A percentile compares a stretch with the other conserved stretches of the same genome.
phyloP scores from a whole-genome alignment of 2,888 invertebrate genomes.

The Erebia palarica region DNA sequence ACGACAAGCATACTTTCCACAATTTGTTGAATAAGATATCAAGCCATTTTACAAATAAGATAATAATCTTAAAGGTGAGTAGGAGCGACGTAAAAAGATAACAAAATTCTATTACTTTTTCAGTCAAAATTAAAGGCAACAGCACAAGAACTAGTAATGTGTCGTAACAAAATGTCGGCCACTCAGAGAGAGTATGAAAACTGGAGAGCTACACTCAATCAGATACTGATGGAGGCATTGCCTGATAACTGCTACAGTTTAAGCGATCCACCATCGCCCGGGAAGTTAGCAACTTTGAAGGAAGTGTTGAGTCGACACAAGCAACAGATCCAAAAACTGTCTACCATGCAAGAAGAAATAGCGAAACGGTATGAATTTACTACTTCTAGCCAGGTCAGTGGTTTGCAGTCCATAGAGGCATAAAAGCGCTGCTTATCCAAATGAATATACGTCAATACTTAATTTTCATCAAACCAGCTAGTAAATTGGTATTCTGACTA shows the following conservation, averaged over 20 bases:
- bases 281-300: constrained; percentile 69
- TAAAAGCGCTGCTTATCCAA: too few species aligned
- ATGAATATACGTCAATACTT: too few species aligned
- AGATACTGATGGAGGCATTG: constrained; percentile 63
- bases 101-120: constrained; percentile 3
- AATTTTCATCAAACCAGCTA: too few species aligned
- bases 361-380: constrained; percentile 58
- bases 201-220: constrained; percentile 66
- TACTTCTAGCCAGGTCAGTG: background rate
- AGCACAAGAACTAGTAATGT: constrained; percentile 69
- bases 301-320: constrained; percentile 70
- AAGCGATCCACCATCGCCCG: constrained; percentile 71
- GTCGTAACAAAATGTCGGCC: constrained; percentile 59
- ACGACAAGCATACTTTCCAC: too few species aligned
- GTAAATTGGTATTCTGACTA: too few species aligned
- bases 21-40: too few species aligned
- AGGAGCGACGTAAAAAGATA: too few species aligned
- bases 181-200: constrained; percentile 69
- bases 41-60: too few species aligned
- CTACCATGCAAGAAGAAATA: constrained; percentile 68
- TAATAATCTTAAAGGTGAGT: too few species aligned
- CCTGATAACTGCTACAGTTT: constrained; percentile 62
- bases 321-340: constrained; percentile 64
- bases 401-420: too few species aligned
- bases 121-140: constrained; percentile 75